Base-by-base conservation (phyloP, 53 echinoderm and acorn worm species). In the Zoroaster sp. region DNA sequence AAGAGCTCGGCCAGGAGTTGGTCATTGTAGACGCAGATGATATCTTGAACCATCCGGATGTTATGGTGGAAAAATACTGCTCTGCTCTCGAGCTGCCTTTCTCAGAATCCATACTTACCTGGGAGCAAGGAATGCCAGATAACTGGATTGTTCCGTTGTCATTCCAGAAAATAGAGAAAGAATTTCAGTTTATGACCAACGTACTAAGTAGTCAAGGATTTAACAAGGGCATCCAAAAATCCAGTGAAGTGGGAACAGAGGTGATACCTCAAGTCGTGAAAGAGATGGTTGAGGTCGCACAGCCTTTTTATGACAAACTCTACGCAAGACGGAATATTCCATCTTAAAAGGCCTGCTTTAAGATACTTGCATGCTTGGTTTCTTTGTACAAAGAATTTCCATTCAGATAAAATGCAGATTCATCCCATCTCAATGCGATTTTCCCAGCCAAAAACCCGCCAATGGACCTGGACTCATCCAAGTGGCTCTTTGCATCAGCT, bases 21-120 rank as follows among this genome's bases (percentile, higher is more conserved):
- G 77, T 88, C 41, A 74, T 88, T 11, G 68, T 88, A 17, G 88
- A 88, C 15, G 88, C 88, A 13, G 88, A 88, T 23, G 88, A 88
- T 17, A 41, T 88, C 31, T 46, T 76, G 69, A 35, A 35, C 38
- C 44, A 76, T 5, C 88, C 88, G 12, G 69, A 46, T 17, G 25
- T 68, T 4, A 77, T 88, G 34, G 18, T 88, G 13, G 18, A 45
- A 25, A 65, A 77, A 20, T 88, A 88, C 77, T 88, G 88, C 67
- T 28, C 17, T 28, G 77, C 66, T 17, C 66, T 77, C 0, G 68
- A 67, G 5, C 33, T 88, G 4, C 88, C 77, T 36, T 88, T 76
- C 77, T 44, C 76, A 18, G 34, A 35, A 39, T 30, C 66, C 47
- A n/a, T 77, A 28, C 44, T 88, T 33, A 43, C 33, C 10, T 88